Percentiles rank a stretch among this genome's conserved stretches.
Conservation (phyloP, 1,140 invertebrate genomes). For the Lepidurus packardi region DNA sequence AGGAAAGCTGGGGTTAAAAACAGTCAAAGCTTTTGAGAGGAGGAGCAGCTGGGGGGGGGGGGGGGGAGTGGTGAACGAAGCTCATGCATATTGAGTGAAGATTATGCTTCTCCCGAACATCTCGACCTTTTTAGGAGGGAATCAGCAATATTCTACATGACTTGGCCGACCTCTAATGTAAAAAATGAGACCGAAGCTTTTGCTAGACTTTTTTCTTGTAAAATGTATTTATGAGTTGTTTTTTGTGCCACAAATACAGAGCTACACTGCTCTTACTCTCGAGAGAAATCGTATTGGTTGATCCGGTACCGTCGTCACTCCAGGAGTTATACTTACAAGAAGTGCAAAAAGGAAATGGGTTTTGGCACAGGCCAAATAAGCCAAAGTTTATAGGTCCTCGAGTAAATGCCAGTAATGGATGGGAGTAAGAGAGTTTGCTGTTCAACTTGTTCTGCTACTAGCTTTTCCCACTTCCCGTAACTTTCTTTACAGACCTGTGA, state of each 20-base stretch:
- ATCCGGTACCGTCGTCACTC: not conserved
- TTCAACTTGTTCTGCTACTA: too few relatives aligned
- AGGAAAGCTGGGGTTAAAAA: too few relatives aligned
- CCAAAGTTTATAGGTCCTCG: not conserved
- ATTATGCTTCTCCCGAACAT: not conserved
- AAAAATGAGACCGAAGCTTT: too few relatives aligned
- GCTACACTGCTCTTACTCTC: too few relatives aligned
- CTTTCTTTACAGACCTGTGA: too few relatives aligned
- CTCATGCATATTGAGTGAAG: conserved; percentile 5
- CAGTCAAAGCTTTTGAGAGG: not conserved
- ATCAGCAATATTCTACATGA: not conserved
- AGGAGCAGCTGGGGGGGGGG: not conserved
- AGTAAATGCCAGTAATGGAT: not conserved
- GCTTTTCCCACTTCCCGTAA: too few relatives aligned
- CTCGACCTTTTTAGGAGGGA: not conserved
- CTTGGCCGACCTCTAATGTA: too few relatives aligned
- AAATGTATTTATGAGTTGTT: too few relatives aligned
- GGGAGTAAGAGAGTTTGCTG: too few relatives aligned
- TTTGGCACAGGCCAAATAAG: not conserved
- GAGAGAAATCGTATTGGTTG: too few relatives aligned
- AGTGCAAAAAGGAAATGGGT: not conserved
- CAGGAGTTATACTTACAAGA: not conserved
- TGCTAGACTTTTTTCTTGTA: too few relatives aligned
- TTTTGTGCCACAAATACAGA: too few relatives aligned
- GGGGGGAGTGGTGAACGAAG: not conserved